These are phyloP conservation scores for Labia minor DNA, from an alignment of 2,888 invertebrate genomes.

Conservation along the genomic window DNA sequence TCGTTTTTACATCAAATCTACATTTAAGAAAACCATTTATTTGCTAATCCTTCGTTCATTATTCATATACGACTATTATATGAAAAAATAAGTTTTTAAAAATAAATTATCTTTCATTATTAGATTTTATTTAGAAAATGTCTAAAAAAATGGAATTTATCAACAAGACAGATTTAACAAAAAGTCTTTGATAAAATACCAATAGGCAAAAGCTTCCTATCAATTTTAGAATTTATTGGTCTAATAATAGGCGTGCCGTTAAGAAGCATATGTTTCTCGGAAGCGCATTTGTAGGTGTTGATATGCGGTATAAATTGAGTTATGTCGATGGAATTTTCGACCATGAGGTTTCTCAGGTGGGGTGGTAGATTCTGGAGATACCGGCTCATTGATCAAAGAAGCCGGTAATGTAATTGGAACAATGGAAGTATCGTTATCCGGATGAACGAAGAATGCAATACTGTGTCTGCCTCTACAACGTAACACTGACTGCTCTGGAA, in stretches of 20 bases:
- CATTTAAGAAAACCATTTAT: no score
- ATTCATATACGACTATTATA: no score
- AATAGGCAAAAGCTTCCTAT: no score
- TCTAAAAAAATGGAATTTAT: no score
- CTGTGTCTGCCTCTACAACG: slow-evolving; percentile 59
- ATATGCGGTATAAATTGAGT: slow-evolving; percentile 55
- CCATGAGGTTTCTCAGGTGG: slow-evolving; percentile 33
- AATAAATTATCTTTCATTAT: no score
- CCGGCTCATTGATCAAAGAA: slow-evolving; percentile 35
- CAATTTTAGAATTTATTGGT: no score
- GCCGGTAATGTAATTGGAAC: slow-evolving; percentile 35
- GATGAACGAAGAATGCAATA: slow-evolving; percentile 66
- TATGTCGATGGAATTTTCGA: slow-evolving; percentile 39
- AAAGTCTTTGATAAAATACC: no score
- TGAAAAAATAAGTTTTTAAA: no score
- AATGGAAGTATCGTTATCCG: slow-evolving; percentile 47
- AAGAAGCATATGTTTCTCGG: slow-evolving; percentile 53
- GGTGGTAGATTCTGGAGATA: neutral
- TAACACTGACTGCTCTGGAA: slow-evolving; percentile 52
- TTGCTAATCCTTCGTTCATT: no score
- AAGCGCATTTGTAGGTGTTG: slow-evolving; percentile 60
- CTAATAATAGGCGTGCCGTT: neutral
- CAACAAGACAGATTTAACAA: no score
- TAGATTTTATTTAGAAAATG: no score
- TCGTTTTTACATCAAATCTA: no score